phyloP scores from a whole-genome alignment of 2,888 invertebrate species.

The Trichogramma dendrolimi region DNA sequence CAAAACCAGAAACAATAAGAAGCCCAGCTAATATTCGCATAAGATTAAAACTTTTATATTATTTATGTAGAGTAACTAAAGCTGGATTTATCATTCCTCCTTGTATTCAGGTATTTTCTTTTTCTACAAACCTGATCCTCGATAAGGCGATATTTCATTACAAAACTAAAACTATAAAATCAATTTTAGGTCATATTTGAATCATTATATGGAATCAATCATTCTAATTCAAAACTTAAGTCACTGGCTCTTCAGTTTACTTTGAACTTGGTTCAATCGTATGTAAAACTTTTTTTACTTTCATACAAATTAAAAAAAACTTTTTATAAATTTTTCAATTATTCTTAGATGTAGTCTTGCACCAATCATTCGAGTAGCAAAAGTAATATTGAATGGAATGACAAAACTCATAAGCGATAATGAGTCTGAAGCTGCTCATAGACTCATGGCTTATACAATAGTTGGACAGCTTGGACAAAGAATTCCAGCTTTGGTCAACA shows the following conservation, averaged over 20 bases:
- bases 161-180: neutral
- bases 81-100: constrained; percentile 59
- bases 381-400: constrained; percentile 71
- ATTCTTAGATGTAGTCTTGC: constrained; percentile 58
- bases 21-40: constrained; percentile 78
- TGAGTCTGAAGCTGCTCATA: constrained; percentile 62
- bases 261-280: constrained; percentile 76
- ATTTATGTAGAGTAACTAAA: constrained; percentile 71
- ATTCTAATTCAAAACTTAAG: constrained; percentile 76
- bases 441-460: constrained; percentile 70
- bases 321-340: neutral
- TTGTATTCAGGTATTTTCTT: constrained; percentile 67
- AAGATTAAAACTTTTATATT: constrained; percentile 78
- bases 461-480: constrained; percentile 66
- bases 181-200: constrained; percentile 73
- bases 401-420: constrained; percentile 61
- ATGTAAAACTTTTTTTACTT: constrained; percentile 47
- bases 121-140: neutral
- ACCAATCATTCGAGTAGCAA: constrained; percentile 63
- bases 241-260: constrained; percentile 77
- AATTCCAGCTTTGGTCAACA: constrained; percentile 62
- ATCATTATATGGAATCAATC: constrained; percentile 73
- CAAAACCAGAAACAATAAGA: constrained; percentile 65
- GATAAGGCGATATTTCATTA: constrained; percentile 9
- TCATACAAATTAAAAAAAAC: constrained; percentile 6